A percentile compares a stretch with the other conserved stretches of the same genome.
These are phyloP conservation scores for Morone chrysops DNA, from an alignment of 2,113 vertebrate species.

Conservation along the genomic window DNA sequence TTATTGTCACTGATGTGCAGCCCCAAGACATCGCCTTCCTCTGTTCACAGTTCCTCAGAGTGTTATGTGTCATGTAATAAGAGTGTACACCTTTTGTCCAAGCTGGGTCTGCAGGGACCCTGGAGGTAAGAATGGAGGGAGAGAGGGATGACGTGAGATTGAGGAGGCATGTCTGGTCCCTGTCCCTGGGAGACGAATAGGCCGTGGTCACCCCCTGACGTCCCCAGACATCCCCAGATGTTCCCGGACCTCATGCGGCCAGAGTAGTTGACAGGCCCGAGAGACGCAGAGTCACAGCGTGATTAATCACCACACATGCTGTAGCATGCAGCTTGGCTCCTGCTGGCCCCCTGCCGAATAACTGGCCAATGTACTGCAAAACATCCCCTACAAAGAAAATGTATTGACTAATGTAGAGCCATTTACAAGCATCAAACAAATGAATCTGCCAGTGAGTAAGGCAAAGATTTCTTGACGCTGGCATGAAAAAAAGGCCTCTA, in stretches of 20 bases:
- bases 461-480: not conserved
- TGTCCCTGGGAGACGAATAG: slow-evolving; percentile 75
- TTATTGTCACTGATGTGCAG: slow-evolving; percentile 77
- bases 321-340: slow-evolving; percentile 45
- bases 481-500: not conserved
- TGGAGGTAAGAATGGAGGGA: slow-evolving; percentile 2
- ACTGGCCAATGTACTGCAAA: slow-evolving; percentile 41
- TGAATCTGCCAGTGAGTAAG: not conserved
- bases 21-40: slow-evolving; percentile 64
- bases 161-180: slow-evolving; percentile 69
- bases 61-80: slow-evolving; percentile 76
- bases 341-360: slow-evolving; percentile 44
- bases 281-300: slow-evolving; percentile 75
- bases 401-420: slow-evolving; percentile 7
- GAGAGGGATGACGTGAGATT: slow-evolving; percentile 52
- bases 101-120: slow-evolving; percentile 65
- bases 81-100: slow-evolving; percentile 66
- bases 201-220: slow-evolving; percentile 46
- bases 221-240: slow-evolving; percentile 77
- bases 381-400: slow-evolving; percentile 21
- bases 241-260: slow-evolving; percentile 74
- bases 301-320: slow-evolving; percentile 82
- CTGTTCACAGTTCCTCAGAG: slow-evolving; percentile 72
- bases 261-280: slow-evolving; percentile 72
- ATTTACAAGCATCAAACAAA: slow-evolving; percentile 10